These are phyloP conservation scores for Apotomis capreana DNA, from an alignment of 2,888 invertebrate species.

Conservation along the genomic window DNA sequence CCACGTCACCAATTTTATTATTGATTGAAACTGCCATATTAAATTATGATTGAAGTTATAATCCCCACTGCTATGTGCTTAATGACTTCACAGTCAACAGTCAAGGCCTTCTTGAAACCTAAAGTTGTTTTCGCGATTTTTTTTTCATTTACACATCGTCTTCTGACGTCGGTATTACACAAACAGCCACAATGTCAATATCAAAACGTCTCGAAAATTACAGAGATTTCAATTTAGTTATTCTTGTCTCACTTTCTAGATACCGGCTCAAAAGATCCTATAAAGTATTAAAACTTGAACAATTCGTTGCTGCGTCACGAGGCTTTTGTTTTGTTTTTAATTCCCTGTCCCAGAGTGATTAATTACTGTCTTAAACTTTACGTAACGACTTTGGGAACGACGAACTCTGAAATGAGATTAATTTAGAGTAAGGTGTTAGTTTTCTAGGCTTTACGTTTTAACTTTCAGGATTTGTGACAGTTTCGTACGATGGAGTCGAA, in stretches of 20 bases:
- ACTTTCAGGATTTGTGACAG: conserved; percentile 13
- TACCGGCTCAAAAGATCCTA: conserved; percentile 20
- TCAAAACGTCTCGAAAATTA: too few species aligned
- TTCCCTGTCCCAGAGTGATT: conserved; percentile 21
- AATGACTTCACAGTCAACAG: too few species aligned
- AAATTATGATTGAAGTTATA: too few species aligned
- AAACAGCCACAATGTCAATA: too few species aligned
- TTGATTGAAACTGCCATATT: too few species aligned
- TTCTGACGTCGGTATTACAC: too few species aligned
- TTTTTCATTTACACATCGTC: too few species aligned
- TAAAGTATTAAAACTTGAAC: conserved; percentile 32
- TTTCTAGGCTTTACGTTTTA: conserved; percentile 1
- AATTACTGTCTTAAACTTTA: conserved; percentile 29
- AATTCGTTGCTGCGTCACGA: conserved; percentile 24
- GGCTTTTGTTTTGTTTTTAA: conserved; percentile 36
- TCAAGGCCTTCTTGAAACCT: too few species aligned
- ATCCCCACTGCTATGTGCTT: too few species aligned
- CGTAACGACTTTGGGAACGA: conserved; percentile 15
- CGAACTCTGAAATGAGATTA: not conserved
- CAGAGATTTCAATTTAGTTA: too few species aligned
- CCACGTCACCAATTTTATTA: too few species aligned
- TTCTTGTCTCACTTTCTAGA: not conserved
- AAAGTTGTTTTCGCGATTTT: too few species aligned
- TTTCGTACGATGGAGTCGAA: not conserved
- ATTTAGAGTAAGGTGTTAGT: conserved; percentile 7